Percentiles rank a stretch among this genome's conserved stretches.
phyloP scores from a whole-genome alignment of 1,140 invertebrate genomes.

The Lasioglossum albipes region DNA sequence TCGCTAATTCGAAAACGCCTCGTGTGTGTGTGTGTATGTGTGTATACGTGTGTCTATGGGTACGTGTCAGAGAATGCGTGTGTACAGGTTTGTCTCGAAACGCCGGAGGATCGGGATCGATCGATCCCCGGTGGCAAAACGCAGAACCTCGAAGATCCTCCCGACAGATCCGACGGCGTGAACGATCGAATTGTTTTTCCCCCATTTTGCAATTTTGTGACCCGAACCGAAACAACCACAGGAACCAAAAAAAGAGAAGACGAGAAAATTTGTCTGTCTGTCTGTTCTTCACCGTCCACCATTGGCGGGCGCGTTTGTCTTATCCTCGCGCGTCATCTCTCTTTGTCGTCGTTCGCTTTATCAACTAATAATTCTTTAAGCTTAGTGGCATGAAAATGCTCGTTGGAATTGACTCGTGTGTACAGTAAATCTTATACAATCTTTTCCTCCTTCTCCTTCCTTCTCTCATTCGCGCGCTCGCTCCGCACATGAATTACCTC shows the following conservation, averaged over 20 bases:
- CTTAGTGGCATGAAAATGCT: constrained; percentile 80
- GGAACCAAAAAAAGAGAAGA: neutral
- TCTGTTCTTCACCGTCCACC: constrained; percentile 40
- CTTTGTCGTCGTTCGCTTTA: constrained; percentile 57
- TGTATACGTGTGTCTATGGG: neutral
- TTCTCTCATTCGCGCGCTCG: constrained; percentile 29
- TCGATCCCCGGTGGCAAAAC: constrained; percentile 28
- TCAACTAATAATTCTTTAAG: constrained; percentile 77
- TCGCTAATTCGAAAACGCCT: constrained; percentile 7
- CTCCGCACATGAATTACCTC: constrained; percentile 47
- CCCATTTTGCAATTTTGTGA: too few relatives aligned
- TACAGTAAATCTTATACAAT: constrained; percentile 69
- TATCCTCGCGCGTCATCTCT: too few relatives aligned
- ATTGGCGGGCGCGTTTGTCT: constrained; percentile 36
- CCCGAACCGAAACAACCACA: neutral
- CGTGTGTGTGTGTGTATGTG: too few relatives aligned
- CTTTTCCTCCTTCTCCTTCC: constrained; percentile 18
- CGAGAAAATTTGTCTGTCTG: constrained; percentile 24
- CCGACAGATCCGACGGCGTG: constrained; percentile 23
- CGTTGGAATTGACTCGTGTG: constrained; percentile 80
- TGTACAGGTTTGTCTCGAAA: constrained; percentile 5
- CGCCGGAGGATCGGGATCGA: constrained; percentile 25
- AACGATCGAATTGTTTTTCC: neutral
- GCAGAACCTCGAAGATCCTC: constrained; percentile 32
- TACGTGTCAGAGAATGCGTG: too few relatives aligned